Evolutionary conservation across 2,113 vertebrate genomes (phyloP).

Genomic region (Lampris incognitus): DNA sequence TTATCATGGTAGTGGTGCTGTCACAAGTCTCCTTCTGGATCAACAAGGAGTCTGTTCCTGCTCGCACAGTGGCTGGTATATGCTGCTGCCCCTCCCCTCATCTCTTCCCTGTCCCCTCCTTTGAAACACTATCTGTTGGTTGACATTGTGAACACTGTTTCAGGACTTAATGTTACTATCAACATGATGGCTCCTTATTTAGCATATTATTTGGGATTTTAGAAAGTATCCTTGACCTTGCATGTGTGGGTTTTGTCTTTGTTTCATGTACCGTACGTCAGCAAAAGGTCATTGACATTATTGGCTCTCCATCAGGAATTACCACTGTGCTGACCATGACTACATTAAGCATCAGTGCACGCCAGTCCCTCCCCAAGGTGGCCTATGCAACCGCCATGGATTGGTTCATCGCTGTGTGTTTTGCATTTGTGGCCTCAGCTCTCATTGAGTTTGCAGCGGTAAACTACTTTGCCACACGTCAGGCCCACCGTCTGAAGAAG

Average conservation of each 20-base stretch:
- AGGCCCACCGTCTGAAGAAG: conserved; percentile 82
- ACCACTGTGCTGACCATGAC: conserved; percentile 97
- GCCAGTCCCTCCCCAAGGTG: conserved; percentile 93
- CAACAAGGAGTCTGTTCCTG: conserved; percentile 88
- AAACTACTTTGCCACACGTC: conserved; percentile 93
- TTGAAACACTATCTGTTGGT: neutral
- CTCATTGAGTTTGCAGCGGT: conserved; percentile 96
- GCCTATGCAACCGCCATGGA: conserved; percentile 96
- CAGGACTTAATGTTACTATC: neutral
- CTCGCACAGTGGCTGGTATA: conserved; percentile 87
- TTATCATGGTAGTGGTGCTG: conserved; percentile 87
- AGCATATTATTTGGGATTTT: no score
- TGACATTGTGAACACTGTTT: neutral
- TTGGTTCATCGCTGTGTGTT: conserved; percentile 97
- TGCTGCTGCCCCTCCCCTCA: neutral
- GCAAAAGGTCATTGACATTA: neutral
- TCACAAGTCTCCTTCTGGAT: conserved; percentile 89
- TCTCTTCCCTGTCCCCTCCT: neutral
- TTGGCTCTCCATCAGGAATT: conserved; percentile 83
- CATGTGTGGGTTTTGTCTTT: neutral
- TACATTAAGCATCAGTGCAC: conserved; percentile 94
- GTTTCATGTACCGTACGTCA: conserved; percentile 2
- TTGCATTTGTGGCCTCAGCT: conserved; percentile 94
- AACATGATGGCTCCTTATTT: neutral
- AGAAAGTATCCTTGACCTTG: neutral